Evolutionary conservation across 2,888 invertebrate species (phyloP).

Genomic region (Rhingia rostrata): DNA sequence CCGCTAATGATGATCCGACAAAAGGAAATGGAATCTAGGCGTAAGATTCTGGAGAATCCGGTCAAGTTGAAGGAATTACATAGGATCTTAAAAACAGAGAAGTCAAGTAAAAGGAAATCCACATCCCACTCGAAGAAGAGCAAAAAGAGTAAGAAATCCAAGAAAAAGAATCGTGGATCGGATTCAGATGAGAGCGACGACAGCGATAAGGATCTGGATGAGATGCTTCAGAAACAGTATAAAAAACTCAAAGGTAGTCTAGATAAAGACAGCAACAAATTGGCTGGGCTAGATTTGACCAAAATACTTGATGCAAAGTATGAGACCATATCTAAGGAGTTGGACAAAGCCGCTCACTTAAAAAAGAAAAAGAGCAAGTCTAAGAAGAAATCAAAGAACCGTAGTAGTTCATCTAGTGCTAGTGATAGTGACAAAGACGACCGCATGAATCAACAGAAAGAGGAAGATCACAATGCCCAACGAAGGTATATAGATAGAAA

Average conservation of each 20-base stretch:
- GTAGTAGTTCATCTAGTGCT: slow-evolving; percentile 54
- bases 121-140: slow-evolving; percentile 71
- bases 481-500: slow-evolving; percentile 10
- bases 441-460: not conserved
- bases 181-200: slow-evolving; percentile 55
- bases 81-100: slow-evolving; percentile 88
- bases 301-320: slow-evolving; percentile 81
- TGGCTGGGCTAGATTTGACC: slow-evolving; percentile 79
- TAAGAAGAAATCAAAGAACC: slow-evolving; percentile 48
- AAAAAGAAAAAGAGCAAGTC: slow-evolving; percentile 75
- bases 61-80: slow-evolving; percentile 94
- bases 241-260: slow-evolving; percentile 86
- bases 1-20: slow-evolving; percentile 95
- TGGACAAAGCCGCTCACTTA: slow-evolving; percentile 80
- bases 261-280: slow-evolving; percentile 76
- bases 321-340: slow-evolving; percentile 81
- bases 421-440: slow-evolving; percentile 59
- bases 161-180: slow-evolving; percentile 74
- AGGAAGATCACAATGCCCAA: slow-evolving; percentile 20
- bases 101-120: slow-evolving; percentile 81
- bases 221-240: slow-evolving; percentile 88
- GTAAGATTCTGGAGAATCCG: slow-evolving; percentile 94
- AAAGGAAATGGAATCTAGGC: slow-evolving; percentile 93
- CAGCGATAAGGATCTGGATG: slow-evolving; percentile 85
- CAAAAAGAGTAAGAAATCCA: slow-evolving; percentile 76